Evolutionary conservation across 2,113 vertebrate genomes (phyloP).

Genomic region (Camarhynchus parvulus): DNA sequence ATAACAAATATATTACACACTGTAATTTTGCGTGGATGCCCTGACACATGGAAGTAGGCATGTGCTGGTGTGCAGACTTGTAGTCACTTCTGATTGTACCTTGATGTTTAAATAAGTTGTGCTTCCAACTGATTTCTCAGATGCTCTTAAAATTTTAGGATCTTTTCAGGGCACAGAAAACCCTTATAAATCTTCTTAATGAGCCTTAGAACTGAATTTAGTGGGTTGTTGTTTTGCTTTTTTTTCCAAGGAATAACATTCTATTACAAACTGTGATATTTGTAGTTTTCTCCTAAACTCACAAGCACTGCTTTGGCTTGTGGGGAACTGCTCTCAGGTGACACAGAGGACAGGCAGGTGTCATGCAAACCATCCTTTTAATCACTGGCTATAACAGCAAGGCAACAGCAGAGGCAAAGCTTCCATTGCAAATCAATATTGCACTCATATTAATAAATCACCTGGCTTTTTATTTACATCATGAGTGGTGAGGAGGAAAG

Average conservation of each 20-base stretch:
- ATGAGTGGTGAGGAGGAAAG: background rate
- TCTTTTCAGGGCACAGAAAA: background rate
- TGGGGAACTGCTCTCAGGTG: background rate
- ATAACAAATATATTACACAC: background rate
- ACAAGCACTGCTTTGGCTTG: background rate
- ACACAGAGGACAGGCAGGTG: background rate
- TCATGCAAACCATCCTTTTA: fast-evolving
- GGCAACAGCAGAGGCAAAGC: background rate
- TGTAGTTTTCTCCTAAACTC: background rate
- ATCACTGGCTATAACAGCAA: background rate
- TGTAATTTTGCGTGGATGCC: background rate
- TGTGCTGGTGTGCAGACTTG: background rate
- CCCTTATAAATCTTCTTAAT: background rate
- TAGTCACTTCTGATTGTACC: background rate
- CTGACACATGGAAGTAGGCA: background rate
- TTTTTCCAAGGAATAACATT: background rate
- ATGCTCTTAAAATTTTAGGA: background rate
- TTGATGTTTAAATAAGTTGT: background rate
- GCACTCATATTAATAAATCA: background rate
- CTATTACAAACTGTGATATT: background rate
- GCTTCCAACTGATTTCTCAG: background rate
- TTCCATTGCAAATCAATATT: background rate
- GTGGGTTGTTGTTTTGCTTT: fast-evolving
- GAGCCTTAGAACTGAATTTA: background rate
- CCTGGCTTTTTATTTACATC: background rate